Conservation (phyloP, 2,888 invertebrate species). For the Alviniconcha strummeri region DNA sequence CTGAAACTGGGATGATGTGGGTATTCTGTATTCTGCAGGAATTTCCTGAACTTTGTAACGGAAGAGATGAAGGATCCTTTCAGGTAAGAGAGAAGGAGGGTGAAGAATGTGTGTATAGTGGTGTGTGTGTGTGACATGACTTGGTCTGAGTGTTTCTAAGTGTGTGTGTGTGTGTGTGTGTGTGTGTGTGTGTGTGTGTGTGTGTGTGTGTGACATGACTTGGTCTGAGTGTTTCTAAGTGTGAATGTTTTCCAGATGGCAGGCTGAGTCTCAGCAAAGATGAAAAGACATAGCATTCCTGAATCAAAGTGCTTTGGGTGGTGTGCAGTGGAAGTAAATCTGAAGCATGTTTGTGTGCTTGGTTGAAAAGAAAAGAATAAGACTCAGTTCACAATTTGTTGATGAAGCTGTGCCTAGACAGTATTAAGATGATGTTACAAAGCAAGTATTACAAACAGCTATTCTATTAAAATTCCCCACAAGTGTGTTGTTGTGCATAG, state of each 20-base stretch:
- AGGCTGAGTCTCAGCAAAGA: no score
- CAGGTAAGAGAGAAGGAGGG: constrained; percentile 78
- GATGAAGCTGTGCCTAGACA: no score
- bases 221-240: not conserved
- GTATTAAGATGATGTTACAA: no score
- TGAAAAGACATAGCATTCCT: no score
- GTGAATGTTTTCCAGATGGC: not conserved
- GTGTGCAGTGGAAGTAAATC: no score
- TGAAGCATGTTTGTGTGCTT: no score
- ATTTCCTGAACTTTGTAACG: constrained; percentile 94
- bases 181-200: not conserved
- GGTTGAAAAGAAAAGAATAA: no score
- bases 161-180: not conserved
- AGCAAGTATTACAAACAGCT: no score
- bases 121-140: not conserved
- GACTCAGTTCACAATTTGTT: no score
- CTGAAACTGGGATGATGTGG: not conserved
- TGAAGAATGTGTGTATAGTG: not conserved
- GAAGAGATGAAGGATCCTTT: constrained; percentile 95
- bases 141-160: not conserved
- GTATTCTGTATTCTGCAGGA: constrained; percentile 72
- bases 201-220: not conserved
- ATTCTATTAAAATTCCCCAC: no score
- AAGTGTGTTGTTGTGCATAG: no score
- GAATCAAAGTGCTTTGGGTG: no score